Base-by-base conservation (phyloP, 1,140 invertebrate species). In the Scaptodrosophila lebanonensis region DNA sequence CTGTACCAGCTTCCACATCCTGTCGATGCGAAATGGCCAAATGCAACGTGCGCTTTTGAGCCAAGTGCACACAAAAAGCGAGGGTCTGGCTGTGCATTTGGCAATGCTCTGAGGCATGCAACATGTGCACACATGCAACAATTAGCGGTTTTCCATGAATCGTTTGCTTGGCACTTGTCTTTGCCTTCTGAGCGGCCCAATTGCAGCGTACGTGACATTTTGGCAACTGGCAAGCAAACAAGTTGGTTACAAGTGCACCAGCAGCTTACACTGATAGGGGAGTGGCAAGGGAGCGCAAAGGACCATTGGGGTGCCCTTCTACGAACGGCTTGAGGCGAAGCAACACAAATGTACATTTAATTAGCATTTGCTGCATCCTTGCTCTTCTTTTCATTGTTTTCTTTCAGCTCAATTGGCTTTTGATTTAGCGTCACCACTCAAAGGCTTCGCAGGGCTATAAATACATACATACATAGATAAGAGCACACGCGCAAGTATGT, bases 271-370 rank as follows among this genome's bases (percentile, higher is more conserved):
- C 35, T 17, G 27, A 7, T 16, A 15, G 30, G 13, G 48, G 16
- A 48, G 27, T 43, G 29, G 3, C 7, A 11, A 15, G 25, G 15
- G 18, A 1, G 11, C 7, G 20, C 16, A 40, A 8, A 13, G 22
- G 27, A 11, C 25, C n/a, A 3, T 11, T n/a, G 0, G 6, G 25
- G n/a, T n/a, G n/a, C n/a, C n/a, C n/a, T n/a, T n/a, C n/a, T n/a
- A n/a, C n/a, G n/a, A 16, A 33, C 53, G 25, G n/a, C 66, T 35
- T 22, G 17, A 15, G 56, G 52, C 27, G 75, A 79, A 79, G 68
- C 68, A 65, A 47, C 35, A 79, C 54, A 79, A 79, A 79, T 79
- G 73, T 62, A 63, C 69, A 79, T 79, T 68, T 79, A 79, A 79
- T 79, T 77, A 77, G 73, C 54, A 22, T 56, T 45, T 29, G 48